phyloP scores from a whole-genome alignment of 2,888 invertebrate species.

The Chamaedrilus cognettii region DNA sequence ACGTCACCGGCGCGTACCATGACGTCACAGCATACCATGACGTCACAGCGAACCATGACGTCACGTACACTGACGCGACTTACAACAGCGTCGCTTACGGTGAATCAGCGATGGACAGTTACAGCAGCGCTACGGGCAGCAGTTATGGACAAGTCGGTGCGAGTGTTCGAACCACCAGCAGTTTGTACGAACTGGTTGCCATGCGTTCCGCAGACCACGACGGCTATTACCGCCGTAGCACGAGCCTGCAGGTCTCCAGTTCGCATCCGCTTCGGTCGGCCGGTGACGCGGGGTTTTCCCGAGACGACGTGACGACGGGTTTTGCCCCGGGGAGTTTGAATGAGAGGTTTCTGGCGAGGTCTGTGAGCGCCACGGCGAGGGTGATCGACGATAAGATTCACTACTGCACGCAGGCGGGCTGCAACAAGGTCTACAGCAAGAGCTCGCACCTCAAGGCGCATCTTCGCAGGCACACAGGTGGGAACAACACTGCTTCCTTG shows the following conservation, averaged over 20 bases:
- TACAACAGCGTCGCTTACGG: background rate
- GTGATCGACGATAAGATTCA: slow-evolving; percentile 64
- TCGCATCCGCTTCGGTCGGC: too few relatives aligned
- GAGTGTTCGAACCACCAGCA: background rate
- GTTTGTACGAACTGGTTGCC: slow-evolving; percentile 3
- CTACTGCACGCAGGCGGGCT: slow-evolving; percentile 65
- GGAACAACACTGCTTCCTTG: too few relatives aligned
- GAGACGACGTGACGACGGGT: background rate
- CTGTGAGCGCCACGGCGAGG: background rate
- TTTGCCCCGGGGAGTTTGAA: background rate
- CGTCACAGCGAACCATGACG: too few relatives aligned
- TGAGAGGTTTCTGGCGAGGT: background rate
- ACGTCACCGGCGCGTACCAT: too few relatives aligned
- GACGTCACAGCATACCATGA: too few relatives aligned
- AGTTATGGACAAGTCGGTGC: background rate
- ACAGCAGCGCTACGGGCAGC: background rate
- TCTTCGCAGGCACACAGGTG: slow-evolving; percentile 84
- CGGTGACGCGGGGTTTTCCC: background rate
- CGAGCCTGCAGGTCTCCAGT: too few relatives aligned
- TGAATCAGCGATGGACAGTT: background rate
- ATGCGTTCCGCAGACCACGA: background rate
- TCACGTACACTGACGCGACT: background rate
- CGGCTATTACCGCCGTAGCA: background rate
- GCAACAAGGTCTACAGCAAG: slow-evolving; percentile 96
- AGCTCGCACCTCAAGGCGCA: slow-evolving; percentile 97